These are phyloP conservation scores for Drosophila lutescens DNA, from an alignment of 2,888 invertebrate species.

Conservation along the genomic window DNA sequence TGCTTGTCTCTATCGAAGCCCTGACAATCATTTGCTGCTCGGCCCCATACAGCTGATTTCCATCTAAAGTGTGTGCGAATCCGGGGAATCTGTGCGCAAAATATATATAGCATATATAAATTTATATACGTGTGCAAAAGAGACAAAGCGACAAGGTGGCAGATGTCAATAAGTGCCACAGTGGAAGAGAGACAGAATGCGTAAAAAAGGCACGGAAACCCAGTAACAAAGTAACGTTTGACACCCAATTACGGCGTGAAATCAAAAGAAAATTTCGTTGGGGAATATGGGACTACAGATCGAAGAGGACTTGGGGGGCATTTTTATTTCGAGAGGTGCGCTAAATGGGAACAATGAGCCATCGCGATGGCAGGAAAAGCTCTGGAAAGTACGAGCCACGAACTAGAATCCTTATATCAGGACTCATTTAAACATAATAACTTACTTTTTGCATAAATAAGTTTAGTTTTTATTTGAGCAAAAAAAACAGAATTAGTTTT, in stretches of 20 bases:
- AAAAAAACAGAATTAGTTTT: no score
- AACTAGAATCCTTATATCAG: no score
- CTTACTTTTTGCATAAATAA: no score
- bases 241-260: slow-evolving; percentile 78
- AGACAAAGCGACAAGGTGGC: slow-evolving; percentile 59
- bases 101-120: slow-evolving; percentile 12
- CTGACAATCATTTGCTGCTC: slow-evolving; percentile 67
- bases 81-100: slow-evolving; percentile 42
- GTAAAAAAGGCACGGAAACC: slow-evolving; percentile 49
- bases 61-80: slow-evolving; percentile 61
- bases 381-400: no score
- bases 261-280: slow-evolving; percentile 74
- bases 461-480: no score
- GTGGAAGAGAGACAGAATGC: slow-evolving; percentile 35
- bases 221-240: slow-evolving; percentile 74
- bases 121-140: slow-evolving; percentile 25
- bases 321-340: slow-evolving; percentile 2
- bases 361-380: not conserved
- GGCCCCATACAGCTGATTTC: slow-evolving; percentile 61
- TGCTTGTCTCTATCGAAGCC: slow-evolving; percentile 43
- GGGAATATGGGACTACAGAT: slow-evolving; percentile 50
- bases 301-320: slow-evolving; percentile 8
- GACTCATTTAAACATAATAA: no score
- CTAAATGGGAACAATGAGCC: slow-evolving; percentile 2
- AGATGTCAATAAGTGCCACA: slow-evolving; percentile 75